Evolutionary conservation across 2,888 invertebrate species (phyloP).

Genomic region (Plagodis pulveraria): DNA sequence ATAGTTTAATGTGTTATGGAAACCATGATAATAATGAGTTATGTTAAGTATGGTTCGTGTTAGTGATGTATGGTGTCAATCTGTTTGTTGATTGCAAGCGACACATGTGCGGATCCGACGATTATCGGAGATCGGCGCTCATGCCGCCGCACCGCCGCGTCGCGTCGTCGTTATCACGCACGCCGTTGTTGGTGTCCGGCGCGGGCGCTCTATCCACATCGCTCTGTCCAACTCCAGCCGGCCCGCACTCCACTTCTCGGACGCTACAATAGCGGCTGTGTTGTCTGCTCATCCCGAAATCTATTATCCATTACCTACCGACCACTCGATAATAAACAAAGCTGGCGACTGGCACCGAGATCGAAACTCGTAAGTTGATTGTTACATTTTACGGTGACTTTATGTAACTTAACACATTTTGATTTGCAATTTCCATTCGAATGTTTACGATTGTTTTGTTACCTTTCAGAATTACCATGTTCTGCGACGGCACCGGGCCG

Average conservation of each 20-base stretch:
- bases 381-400: slow-evolving; percentile 9
- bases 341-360: slow-evolving; percentile 38
- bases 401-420: slow-evolving; percentile 9
- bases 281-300: slow-evolving; percentile 48
- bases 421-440: slow-evolving; percentile 12
- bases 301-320: slow-evolving; percentile 38
- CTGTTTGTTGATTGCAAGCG: slow-evolving; percentile 29
- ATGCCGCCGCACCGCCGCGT: slow-evolving; percentile 39
- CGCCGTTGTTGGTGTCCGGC: slow-evolving; percentile 63
- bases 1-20: background rate
- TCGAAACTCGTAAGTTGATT: slow-evolving; percentile 31
- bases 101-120: slow-evolving; percentile 58
- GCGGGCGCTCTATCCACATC: slow-evolving; percentile 40
- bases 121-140: slow-evolving; percentile 70
- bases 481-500: slow-evolving; percentile 61
- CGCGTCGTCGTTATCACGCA: slow-evolving; percentile 67
- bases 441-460: slow-evolving; percentile 27
- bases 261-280: slow-evolving; percentile 63
- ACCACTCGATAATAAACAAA: slow-evolving; percentile 34
- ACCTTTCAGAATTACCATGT: slow-evolving; percentile 66
- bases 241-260: slow-evolving; percentile 66
- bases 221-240: slow-evolving; percentile 33
- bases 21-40: slow-evolving; percentile 29
- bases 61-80: slow-evolving; percentile 26
- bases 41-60: slow-evolving; percentile 25